Conservation (phyloP, 1,140 invertebrate genomes). For the Lutraria rhynchaena region DNA sequence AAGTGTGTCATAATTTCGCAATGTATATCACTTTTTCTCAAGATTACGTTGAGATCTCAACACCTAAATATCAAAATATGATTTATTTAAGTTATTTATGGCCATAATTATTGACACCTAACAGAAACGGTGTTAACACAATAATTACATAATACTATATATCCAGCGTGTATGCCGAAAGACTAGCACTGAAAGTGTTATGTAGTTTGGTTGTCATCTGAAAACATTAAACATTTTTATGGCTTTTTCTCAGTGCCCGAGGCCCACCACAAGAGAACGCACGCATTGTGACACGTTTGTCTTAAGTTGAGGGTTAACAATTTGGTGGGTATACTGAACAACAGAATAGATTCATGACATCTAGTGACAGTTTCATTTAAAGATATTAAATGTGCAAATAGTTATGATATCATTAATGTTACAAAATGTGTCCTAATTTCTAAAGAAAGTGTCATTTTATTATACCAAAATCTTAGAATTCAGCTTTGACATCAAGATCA, state of each 20-base stretch:
- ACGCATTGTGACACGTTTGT: no score
- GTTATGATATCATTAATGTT: no score
- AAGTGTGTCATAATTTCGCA: neutral
- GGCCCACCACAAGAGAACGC: slow-evolving; percentile 21
- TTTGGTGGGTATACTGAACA: no score
- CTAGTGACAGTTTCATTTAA: no score
- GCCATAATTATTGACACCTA: slow-evolving; percentile 26
- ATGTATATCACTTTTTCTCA: slow-evolving; percentile 14
- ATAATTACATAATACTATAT: slow-evolving; percentile 8
- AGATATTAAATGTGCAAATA: no score
- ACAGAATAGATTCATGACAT: no score
- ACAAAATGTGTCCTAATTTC: no score
- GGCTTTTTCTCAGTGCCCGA: slow-evolving; percentile 27
- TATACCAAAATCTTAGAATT: no score
- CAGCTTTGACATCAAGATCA: no score
- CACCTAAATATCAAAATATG: slow-evolving; percentile 43
- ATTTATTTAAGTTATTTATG: slow-evolving; percentile 44
- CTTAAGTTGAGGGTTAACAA: no score
- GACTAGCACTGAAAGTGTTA: neutral
- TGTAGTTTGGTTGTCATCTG: slow-evolving; percentile 14
- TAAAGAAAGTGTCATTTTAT: no score
- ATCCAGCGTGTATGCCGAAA: neutral
- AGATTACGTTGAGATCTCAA: slow-evolving; percentile 1
- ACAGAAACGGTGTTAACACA: slow-evolving; percentile 10
- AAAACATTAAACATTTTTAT: slow-evolving; percentile 54